Evolutionary conservation across 1,140 invertebrate genomes (phyloP), one percentile per base, ranked within the genome.

Genomic region (Bombus waltoni): DNA sequence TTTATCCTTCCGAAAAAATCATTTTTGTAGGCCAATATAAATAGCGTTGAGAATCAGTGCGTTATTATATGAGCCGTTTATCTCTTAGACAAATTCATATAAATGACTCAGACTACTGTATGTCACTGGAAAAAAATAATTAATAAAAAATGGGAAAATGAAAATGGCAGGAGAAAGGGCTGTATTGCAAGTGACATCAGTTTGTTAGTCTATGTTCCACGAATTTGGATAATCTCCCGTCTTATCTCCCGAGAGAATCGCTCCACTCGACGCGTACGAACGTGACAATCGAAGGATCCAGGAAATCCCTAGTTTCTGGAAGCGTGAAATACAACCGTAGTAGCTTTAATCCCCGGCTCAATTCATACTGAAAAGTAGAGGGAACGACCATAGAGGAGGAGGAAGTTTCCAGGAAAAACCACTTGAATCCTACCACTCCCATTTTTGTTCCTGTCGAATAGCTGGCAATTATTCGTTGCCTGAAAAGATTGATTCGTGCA

Each of bases 201-300:
- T 4, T 73, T 32, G 15, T 28, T 32, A 42, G 47, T 22, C 25
- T 42, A 42, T 42, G 44, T 73, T 73, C 71, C 71, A 32, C 6
- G n/a, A 73, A 73, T 73, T 73, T 44, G n/a, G 13, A 15, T 44
- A 73, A 44, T 72, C 71, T 73, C n/a, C 18, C 18, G 47, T 53
- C 47, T 53, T 53, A 53, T 53, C 47, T 53, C 18, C 47, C 15
- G n/a, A 68, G 68, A 28, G 25, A 71, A 71, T 71, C 10, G 66
- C 32, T 32, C 66, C 66, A 25, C 38, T 42, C 8, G 38, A 42
- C 11, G 10, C 18, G 25, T 5, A 42, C 38, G 38, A n/a, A 71
- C 40, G 70, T 42, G 70, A 71, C 40, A 42, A 42, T 71, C 40
- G 70, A 42, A 71, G 70, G 28, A 72, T 44, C 44, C 71, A 0